Evolutionary conservation across 2,888 invertebrate species (phyloP).

Genomic region (Eupelmus urozonus): DNA sequence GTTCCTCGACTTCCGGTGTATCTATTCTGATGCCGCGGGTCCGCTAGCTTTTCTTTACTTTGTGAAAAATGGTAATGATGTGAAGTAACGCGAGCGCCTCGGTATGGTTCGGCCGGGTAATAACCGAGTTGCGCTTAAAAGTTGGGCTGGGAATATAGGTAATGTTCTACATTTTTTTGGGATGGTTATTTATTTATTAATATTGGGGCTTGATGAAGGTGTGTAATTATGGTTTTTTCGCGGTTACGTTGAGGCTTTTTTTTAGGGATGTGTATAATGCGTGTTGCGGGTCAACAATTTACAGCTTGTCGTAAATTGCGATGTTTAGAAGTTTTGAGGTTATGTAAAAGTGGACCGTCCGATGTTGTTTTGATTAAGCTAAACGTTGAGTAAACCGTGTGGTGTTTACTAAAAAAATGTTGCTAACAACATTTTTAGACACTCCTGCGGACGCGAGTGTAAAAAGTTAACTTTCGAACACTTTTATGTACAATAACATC

Average conservation of each 20-base stretch:
- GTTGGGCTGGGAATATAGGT: too few relatives aligned
- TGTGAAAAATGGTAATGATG: not conserved
- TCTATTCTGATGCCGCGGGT: not conserved
- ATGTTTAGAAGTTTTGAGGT: too few relatives aligned
- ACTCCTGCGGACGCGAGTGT: not conserved
- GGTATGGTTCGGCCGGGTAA: too few relatives aligned
- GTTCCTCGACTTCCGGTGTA: not conserved
- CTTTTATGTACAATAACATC: not conserved
- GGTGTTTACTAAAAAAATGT: not conserved
- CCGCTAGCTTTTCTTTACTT: not conserved
- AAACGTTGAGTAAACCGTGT: too few relatives aligned
- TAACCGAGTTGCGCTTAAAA: too few relatives aligned
- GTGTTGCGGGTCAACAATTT: too few relatives aligned
- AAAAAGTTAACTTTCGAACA: not conserved
- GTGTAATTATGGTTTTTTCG: too few relatives aligned
- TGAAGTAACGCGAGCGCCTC: not conserved
- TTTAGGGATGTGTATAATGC: too few relatives aligned
- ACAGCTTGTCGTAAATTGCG: too few relatives aligned
- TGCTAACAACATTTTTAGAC: slow-evolving; percentile 3
- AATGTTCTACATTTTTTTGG: too few relatives aligned
- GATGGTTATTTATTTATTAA: too few relatives aligned
- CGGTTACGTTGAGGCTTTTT: too few relatives aligned
- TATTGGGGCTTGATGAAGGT: not conserved
- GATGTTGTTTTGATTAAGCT: not conserved
- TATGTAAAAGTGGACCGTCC: not conserved